Evolutionary conservation across 1,140 invertebrate species (phyloP), one percentile per base, ranked within the genome.

Genomic region (Nixonia krombeini): DNA sequence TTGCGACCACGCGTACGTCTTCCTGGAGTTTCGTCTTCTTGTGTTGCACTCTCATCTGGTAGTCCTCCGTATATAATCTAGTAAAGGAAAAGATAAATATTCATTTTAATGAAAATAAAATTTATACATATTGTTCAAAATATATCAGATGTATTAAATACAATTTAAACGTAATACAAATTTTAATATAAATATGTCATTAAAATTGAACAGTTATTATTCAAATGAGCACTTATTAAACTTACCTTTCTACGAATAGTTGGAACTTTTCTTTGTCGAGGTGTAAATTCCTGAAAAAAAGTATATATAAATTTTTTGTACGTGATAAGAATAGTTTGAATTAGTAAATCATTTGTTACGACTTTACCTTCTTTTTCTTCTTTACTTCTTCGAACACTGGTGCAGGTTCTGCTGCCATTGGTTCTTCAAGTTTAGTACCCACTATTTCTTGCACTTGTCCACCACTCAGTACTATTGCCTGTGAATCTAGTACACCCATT

Each of bases 1-100:
- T 91, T 91, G 18, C 89, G 87, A 1, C 91, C 91, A 38, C 91
- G 85, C 1, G 91, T 92, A 12, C 89, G 82, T 56, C 88, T 75
- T 4, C 85, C 67, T 13, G 80, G 79, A 46, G 82, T 78, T 40
- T 88, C 86, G 28, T 88, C 86, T 29, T 87, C 83, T 6, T 70
- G 64, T 10, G 53, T 62, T 41, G 50, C 53, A 50, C 82, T 85
- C 17, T 87, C 86, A 53, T 88, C 86, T 25, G 85, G 82, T 50
- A 89, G 77, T 17, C 87, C 84, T 25, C 87, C 88, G 65, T 87
- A 89, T 67, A 88, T 84, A n/a, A 87, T 78, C 86, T 87, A 37
- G 47, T 35, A 59, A 55, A 51, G 17, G 13, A 46, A 42, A 17
- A 18, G n/a, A 8, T 8, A 5, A 44, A 17, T n/a, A n/a, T n/a